Conservation (phyloP, 2,888 invertebrate species). For the Micoletzkya japonica region DNA sequence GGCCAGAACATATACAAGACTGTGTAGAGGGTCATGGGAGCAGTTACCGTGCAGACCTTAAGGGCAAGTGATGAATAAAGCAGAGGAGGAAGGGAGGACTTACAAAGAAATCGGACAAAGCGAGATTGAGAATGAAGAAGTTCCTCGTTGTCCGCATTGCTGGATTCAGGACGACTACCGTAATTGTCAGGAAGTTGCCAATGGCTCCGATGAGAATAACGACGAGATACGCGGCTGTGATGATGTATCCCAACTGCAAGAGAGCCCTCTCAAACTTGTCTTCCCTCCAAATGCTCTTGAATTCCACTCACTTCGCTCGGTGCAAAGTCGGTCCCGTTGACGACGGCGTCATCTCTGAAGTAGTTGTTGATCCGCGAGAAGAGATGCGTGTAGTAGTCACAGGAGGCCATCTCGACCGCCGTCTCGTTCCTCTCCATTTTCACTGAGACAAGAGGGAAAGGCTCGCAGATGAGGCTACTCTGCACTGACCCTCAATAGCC, state of each 20-base stretch:
- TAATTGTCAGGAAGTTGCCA: slow-evolving; percentile 84
- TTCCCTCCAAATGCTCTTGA: no score
- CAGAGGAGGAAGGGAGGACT: slow-evolving; percentile 28
- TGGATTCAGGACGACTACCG: slow-evolving; percentile 78
- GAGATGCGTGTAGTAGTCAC: slow-evolving; percentile 34
- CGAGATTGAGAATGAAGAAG: slow-evolving; percentile 62
- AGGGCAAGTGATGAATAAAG: background rate
- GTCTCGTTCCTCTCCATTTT: background rate
- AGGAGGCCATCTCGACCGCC: slow-evolving; percentile 12
- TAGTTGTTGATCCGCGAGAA: slow-evolving; percentile 55
- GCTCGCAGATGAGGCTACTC: no score
- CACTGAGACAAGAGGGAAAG: no score
- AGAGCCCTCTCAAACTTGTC: no score
- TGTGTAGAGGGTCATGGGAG: slow-evolving; percentile 85
- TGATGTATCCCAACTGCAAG: slow-evolving; percentile 57
- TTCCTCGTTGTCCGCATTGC: slow-evolving; percentile 85
- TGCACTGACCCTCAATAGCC: no score
- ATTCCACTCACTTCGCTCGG: slow-evolving; percentile 53
- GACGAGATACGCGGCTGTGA: slow-evolving; percentile 52
- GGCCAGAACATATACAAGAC: slow-evolving; percentile 85
- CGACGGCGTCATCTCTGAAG: slow-evolving; percentile 57
- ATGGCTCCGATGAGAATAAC: slow-evolving; percentile 83
- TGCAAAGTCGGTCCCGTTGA: slow-evolving; percentile 55
- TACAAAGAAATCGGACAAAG: slow-evolving; percentile 60
- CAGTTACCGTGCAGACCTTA: slow-evolving; percentile 81